Evolutionary conservation across 2,797 vertebrate species (phyloP), one percentile per base, ranked within the genome.

Genomic region (Percopsis omiscomaycus): DNA sequence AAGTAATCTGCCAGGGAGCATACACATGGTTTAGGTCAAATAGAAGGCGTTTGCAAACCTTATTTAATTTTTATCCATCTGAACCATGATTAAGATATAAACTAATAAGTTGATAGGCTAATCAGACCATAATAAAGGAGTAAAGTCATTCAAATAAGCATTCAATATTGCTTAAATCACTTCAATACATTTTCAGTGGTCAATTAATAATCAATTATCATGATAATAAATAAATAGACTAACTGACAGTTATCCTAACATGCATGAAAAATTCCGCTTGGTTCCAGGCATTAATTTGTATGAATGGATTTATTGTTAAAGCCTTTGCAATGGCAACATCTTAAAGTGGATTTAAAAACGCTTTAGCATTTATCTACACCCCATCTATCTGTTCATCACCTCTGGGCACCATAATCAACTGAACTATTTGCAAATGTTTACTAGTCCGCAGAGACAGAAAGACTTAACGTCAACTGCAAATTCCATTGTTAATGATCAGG

Each of bases 341-440:
- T 50, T 32, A 49, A 64, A 56, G 44, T 42, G 49, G 49, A 28
- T 16, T 48, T 51, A 61, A 37, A 66, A 51, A 69, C 76, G 61
- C 11, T 59, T 2, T 5, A 14, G 32, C 11, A 68, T 65, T 73
- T 70, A 78, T 73, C 37, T 61, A 56, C 64, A 45, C 22, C 55
- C 14, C 5, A 57, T 60, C 56, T 63, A 59, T 64, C 59, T 57
- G 57, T 57, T 75, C 71, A 74, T 81, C 75, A 78, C 63, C 67
- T 79, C 61, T 77, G 80, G 71, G 71, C 77, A 66, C 66, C 69
- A 76, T 84, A 80, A 87, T 81, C 83, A 83, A 74, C 81, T 73
- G 69, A 77, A 84, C 72, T 71, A 86, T 87, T 80, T 74, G 82
- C 75, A 83, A 86, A 85, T 88, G 83, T 89, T 88, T 87, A 84